Evolutionary conservation across 2,888 invertebrate genomes (phyloP).

Genomic region (Azorinus chamasolen): DNA sequence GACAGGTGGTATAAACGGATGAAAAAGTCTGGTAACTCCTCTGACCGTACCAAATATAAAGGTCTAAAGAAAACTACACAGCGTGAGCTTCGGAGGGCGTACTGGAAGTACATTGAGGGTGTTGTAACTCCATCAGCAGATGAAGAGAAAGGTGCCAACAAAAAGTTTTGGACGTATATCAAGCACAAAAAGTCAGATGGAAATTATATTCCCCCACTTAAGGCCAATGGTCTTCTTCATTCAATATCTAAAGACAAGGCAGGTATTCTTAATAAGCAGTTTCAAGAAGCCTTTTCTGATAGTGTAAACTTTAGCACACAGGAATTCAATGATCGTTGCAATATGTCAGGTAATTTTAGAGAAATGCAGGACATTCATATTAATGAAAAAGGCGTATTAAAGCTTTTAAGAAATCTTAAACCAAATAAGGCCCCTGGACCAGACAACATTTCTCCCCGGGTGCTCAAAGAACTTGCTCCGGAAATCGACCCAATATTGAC

Average conservation of each 20-base stretch:
- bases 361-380: constrained; percentile 4
- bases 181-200: too few species aligned
- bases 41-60: constrained; percentile 18
- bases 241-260: too few species aligned
- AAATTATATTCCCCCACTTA: too few species aligned
- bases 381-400: constrained; percentile 6
- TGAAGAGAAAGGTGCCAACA: neutral
- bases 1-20: constrained; percentile 20
- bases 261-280: too few species aligned
- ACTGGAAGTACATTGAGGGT: neutral
- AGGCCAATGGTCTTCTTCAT: too few species aligned
- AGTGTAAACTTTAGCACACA: neutral
- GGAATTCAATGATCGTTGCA: constrained; percentile 1
- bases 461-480: constrained; percentile 23
- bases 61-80: constrained; percentile 13
- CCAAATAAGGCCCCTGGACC: too few species aligned
- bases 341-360: neutral
- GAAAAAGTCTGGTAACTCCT: neutral
- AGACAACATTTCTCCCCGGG: constrained; percentile 13
- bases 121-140: too few species aligned
- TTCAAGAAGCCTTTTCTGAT: too few species aligned
- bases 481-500: constrained; percentile 19
- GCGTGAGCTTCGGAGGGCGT: constrained; percentile 22
- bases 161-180: constrained; percentile 28
- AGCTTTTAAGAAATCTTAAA: constrained; percentile 31